phyloP scores from a whole-genome alignment of 2,888 invertebrate genomes.

The Lasioglossum leucozonium region DNA sequence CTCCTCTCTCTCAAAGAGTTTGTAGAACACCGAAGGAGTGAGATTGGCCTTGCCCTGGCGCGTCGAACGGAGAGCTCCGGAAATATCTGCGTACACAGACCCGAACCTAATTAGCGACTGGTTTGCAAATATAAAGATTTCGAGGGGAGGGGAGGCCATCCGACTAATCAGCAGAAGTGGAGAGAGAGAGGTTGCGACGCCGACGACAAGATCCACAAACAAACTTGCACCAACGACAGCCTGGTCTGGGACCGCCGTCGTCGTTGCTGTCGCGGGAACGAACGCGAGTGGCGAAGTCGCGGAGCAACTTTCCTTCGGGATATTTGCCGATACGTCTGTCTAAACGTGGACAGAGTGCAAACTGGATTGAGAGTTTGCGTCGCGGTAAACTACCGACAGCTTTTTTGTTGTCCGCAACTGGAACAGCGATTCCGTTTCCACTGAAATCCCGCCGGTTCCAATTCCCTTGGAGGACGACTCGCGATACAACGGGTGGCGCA shows the following conservation, averaged over 20 bases:
- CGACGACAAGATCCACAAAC: not conserved
- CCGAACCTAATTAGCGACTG: slow-evolving; percentile 22
- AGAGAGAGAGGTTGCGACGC: not conserved
- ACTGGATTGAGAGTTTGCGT: slow-evolving; percentile 32
- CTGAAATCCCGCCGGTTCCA: not conserved
- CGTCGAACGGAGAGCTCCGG: not conserved
- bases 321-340: slow-evolving; percentile 30
- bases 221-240: not conserved
- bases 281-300: not conserved
- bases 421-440: not conserved
- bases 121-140: slow-evolving; percentile 37
- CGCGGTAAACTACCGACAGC: not conserved
- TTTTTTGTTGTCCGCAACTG: not conserved
- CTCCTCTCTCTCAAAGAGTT: not conserved
- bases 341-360: slow-evolving; percentile 16
- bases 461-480: not conserved
- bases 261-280: not conserved
- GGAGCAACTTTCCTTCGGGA: slow-evolving; percentile 1
- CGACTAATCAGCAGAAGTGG: not conserved
- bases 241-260: not conserved
- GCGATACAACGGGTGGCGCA: not conserved
- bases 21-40: not conserved
- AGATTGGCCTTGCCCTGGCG: not conserved
- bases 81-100: not conserved
- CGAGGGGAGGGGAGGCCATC: too few relatives aligned